Conservation (phyloP, 2,113 vertebrate species). For the Heteronetta atricapilla region DNA sequence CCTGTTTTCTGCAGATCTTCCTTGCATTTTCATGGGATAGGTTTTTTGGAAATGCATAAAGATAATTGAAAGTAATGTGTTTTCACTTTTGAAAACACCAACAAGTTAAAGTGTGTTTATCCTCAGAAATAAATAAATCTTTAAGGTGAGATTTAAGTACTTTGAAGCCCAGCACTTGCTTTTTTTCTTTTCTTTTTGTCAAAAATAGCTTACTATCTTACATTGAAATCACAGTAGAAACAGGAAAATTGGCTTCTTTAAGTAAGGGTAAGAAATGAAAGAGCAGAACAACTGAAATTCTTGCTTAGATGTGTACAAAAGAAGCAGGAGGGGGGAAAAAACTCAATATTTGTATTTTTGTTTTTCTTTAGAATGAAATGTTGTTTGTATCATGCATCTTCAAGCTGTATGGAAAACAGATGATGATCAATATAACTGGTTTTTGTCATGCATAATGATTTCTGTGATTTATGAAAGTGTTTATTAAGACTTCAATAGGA, state of each 20-base stretch:
- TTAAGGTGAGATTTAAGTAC: background rate
- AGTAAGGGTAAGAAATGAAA: background rate
- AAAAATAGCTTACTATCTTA: background rate
- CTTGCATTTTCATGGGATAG: background rate
- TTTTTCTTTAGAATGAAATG: background rate
- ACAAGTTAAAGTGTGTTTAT: background rate
- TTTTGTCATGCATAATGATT: background rate
- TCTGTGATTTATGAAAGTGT: background rate
- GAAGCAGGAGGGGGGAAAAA: background rate
- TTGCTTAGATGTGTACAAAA: background rate
- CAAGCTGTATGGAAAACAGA: background rate
- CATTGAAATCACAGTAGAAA: background rate
- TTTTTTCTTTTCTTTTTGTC: background rate
- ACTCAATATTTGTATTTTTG: background rate
- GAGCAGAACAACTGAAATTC: background rate
- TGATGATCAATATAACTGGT: background rate
- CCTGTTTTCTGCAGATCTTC: background rate
- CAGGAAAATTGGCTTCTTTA: background rate
- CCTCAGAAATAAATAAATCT: background rate
- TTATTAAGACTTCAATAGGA: background rate
- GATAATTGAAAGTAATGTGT: background rate
- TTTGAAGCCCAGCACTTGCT: background rate
- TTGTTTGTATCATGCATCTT: background rate
- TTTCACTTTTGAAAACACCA: background rate
- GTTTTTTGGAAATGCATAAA: fast-evolving